Evolutionary conservation across 2,888 invertebrate genomes (phyloP).

Genomic region (Lamellibrachia satsuma): DNA sequence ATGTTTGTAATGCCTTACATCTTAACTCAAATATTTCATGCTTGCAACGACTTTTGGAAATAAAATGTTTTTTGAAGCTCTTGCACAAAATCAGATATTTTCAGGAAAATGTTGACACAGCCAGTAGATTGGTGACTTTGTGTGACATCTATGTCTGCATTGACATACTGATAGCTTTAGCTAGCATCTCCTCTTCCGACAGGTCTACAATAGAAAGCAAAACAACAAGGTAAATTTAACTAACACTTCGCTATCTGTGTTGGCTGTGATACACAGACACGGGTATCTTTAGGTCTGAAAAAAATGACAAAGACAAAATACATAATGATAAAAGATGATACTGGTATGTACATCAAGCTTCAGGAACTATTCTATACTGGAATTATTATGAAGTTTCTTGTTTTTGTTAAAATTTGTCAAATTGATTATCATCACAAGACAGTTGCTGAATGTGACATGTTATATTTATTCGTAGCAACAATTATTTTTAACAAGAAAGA

Average conservation of each 20-base stretch:
- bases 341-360: too few relatives aligned
- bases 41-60: not conserved
- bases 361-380: too few relatives aligned
- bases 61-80: not conserved
- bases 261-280: not conserved
- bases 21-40: not conserved
- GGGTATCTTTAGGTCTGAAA: not conserved
- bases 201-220: conserved; percentile 26
- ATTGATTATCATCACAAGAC: too few relatives aligned
- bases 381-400: too few relatives aligned
- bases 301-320: too few relatives aligned
- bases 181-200: conserved; percentile 33
- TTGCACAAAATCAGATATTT: not conserved
- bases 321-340: too few relatives aligned
- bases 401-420: too few relatives aligned
- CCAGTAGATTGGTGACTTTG: not conserved
- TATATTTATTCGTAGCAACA: too few relatives aligned
- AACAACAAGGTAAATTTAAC: not conserved
- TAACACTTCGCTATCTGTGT: not conserved
- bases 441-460: too few relatives aligned
- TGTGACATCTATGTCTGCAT: conserved; percentile 26
- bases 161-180: conserved; percentile 33
- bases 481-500: too few relatives aligned
- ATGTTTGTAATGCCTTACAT: not conserved
- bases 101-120: not conserved